These are phyloP conservation scores for Thera britannica DNA, from an alignment of 2,888 invertebrate species.

Conservation along the genomic window DNA sequence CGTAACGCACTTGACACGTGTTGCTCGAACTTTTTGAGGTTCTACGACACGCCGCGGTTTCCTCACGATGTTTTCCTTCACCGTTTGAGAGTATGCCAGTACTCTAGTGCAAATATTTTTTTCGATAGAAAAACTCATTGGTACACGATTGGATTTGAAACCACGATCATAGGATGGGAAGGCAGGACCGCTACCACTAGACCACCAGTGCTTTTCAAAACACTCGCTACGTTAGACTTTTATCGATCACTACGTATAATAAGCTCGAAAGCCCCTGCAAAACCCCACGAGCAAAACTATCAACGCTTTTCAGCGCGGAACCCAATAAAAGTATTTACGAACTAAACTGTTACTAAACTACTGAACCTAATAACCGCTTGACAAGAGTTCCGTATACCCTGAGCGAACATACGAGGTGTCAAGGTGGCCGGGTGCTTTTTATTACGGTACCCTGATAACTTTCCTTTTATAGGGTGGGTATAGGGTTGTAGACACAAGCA, in stretches of 20 bases:
- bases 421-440: conserved; percentile 51
- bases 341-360: conserved; percentile 35
- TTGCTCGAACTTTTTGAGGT: too few relatives aligned
- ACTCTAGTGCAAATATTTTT: too few relatives aligned
- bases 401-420: conserved; percentile 44
- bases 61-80: too few relatives aligned
- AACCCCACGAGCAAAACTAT: conserved; percentile 1
- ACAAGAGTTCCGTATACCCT: conserved; percentile 38
- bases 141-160: too few relatives aligned
- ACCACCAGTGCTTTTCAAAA: too few relatives aligned
- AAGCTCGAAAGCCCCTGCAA: not conserved
- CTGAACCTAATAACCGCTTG: conserved; percentile 41
- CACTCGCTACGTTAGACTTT: too few relatives aligned
- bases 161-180: too few relatives aligned
- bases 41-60: not conserved
- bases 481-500: not conserved
- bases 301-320: conserved; percentile 13
- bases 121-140: too few relatives aligned
- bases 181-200: too few relatives aligned
- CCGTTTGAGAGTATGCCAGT: too few relatives aligned
- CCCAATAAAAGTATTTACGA: conserved; percentile 33
- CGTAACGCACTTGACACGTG: too few relatives aligned
- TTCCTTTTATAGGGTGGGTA: conserved; percentile 33
- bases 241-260: not conserved
- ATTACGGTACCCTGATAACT: conserved; percentile 49